Conservation (phyloP, 2,888 invertebrate species). For the Tolmerus cingulatus region DNA sequence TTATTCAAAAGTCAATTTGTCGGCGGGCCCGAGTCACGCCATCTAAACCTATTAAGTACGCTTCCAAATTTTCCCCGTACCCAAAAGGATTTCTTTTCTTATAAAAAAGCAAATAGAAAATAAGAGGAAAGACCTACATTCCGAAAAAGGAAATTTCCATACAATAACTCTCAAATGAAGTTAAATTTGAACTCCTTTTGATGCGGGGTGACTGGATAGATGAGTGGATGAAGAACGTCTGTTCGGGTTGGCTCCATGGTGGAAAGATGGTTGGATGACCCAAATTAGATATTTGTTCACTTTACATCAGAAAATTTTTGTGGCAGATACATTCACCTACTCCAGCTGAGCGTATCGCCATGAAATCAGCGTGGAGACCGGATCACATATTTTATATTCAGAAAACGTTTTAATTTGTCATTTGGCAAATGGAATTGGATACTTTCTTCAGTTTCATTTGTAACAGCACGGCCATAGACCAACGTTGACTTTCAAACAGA, state of each 20-base stretch:
- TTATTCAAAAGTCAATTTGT: neutral
- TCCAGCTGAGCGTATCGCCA: neutral
- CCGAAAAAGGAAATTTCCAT: neutral
- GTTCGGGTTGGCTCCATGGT: neutral
- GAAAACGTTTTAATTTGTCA: constrained; percentile 22
- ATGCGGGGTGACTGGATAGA: neutral
- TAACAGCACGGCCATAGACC: neutral
- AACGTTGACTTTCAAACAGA: neutral
- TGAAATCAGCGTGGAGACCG: neutral
- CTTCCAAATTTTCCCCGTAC: neutral
- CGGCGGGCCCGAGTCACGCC: neutral
- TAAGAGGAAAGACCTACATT: neutral
- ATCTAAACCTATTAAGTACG: neutral
- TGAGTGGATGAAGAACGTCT: neutral
- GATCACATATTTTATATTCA: constrained; percentile 7
- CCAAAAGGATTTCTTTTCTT: neutral
- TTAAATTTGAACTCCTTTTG: neutral
- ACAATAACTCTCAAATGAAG: neutral
- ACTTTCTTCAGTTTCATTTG: neutral
- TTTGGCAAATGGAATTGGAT: neutral
- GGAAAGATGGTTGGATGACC: neutral
- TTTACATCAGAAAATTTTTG: neutral
- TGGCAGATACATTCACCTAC: neutral
- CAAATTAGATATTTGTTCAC: neutral
- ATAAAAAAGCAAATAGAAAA: neutral